Base-by-base conservation (phyloP, 2,888 invertebrate genomes). In the Drosophila ustulata region DNA sequence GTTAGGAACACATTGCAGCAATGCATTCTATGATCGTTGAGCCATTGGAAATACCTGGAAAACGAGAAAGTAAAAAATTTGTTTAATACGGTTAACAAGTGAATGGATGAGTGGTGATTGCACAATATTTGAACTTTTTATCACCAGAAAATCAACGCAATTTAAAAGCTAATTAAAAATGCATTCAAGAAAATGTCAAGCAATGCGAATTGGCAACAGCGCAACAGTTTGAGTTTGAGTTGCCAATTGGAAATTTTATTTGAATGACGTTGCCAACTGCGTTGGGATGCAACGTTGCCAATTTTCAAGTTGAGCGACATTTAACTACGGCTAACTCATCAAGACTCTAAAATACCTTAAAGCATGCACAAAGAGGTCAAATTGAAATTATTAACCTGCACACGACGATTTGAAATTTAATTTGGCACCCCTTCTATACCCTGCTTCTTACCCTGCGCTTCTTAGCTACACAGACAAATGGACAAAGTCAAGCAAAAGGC, bases 341-440 rank as follows among this genome's bases (percentile, higher is more conserved):
- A 50, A 71, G 50, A 53, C 52, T 56, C 70, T 66, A 50, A 68
- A 51, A 53, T 57, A 32, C 58, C 57, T 59, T 63, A 59, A 71
- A 56, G 41, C 66, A 69, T 62, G 63, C 50, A 56, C 71, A 72
- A 79, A 75, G 74, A 79, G 88, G 82, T 83, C 82, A 88, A 85
- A 85, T 81, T 80, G 63, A 88, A 83, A 83, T 88, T 85, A 80
- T 82, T 80, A 85, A 88, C 83, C 83, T 70, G 64, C 26, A 46
- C 69, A 49, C 68, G 58, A 57, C 79, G 63, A 86, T 87, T 89
- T 88, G 71, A 86, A 87, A 85, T 88, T 84, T 83, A 80, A 89
- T 84, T 83, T 78, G 37, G 46, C 47, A 25, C 46, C 55, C 28
- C 28, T 55, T 37, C 23, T 34, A 18, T 8, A 13, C 11, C 37